These are phyloP conservation scores for Hipparchia sbordonii DNA, from an alignment of 2,888 invertebrate species.

Conservation along the genomic window DNA sequence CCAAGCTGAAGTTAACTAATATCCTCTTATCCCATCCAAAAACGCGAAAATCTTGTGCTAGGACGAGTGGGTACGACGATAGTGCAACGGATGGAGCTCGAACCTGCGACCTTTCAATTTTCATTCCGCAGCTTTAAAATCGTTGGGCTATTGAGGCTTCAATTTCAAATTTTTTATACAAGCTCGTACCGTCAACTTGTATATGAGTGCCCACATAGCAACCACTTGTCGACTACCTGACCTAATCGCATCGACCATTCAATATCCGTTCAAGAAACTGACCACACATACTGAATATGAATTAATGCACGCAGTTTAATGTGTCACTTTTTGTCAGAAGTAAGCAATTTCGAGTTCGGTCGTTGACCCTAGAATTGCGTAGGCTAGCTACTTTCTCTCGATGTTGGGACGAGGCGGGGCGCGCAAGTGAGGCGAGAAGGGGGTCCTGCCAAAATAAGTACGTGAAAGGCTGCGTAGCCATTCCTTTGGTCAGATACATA, in stretches of 20 bases:
- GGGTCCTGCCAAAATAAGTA: slow-evolving; percentile 81
- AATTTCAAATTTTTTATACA: neutral
- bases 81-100: neutral
- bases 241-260: slow-evolving; percentile 69
- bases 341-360: slow-evolving; percentile 80
- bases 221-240: slow-evolving; percentile 51
- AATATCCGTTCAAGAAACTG: slow-evolving; percentile 73
- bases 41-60: too few relatives aligned
- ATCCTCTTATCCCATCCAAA: too few relatives aligned
- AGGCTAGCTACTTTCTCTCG: slow-evolving; percentile 82
- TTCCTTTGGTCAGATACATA: slow-evolving; percentile 49
- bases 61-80: too few relatives aligned
- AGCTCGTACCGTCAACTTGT: slow-evolving; percentile 8
- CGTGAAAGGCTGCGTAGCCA: slow-evolving; percentile 78
- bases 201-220: slow-evolving; percentile 27
- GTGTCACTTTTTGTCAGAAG: slow-evolving; percentile 81
- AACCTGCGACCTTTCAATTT: too few relatives aligned
- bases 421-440: slow-evolving; percentile 64
- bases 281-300: slow-evolving; percentile 79
- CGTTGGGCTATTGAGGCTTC: too few relatives aligned
- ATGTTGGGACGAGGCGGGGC: slow-evolving; percentile 63
- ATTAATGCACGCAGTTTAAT: slow-evolving; percentile 70
- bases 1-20: too few relatives aligned
- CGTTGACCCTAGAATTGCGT: slow-evolving; percentile 81
- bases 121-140: too few relatives aligned